Conservation (phyloP, 2,888 invertebrate genomes). For the Cantharis nigra region DNA sequence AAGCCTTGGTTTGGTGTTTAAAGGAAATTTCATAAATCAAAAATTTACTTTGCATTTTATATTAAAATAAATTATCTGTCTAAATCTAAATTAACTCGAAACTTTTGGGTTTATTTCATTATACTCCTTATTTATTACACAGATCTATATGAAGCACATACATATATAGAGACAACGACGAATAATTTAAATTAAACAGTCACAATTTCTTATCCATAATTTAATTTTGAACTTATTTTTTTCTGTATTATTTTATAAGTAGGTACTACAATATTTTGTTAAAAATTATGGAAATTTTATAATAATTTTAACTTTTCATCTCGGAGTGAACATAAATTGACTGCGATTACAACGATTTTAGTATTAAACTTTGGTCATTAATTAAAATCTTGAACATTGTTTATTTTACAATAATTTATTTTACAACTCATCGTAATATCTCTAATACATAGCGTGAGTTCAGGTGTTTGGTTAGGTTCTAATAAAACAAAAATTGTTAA, state of each 20-base stretch:
- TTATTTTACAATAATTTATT: background rate
- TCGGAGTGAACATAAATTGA: background rate
- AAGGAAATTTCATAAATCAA: background rate
- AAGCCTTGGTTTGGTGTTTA: background rate
- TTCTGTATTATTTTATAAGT: too few species aligned
- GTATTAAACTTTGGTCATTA: background rate
- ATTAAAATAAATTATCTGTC: background rate
- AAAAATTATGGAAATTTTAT: background rate
- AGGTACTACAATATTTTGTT: too few species aligned
- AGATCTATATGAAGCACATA: background rate
- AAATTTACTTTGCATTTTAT: background rate
- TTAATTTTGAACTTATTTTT: too few species aligned
- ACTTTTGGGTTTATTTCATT: background rate
- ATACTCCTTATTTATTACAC: background rate
- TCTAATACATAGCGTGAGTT: background rate
- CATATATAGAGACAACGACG: background rate
- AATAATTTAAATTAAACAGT: background rate
- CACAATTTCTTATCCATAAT: background rate
- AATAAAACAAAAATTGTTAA: background rate
- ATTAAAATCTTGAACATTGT: background rate
- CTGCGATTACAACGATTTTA: background rate
- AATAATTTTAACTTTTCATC: background rate
- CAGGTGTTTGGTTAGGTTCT: background rate
- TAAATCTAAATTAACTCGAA: background rate
- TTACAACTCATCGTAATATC: background rate